Base-by-base conservation (phyloP, 2,888 invertebrate genomes). In the Cephonodes hylas region DNA sequence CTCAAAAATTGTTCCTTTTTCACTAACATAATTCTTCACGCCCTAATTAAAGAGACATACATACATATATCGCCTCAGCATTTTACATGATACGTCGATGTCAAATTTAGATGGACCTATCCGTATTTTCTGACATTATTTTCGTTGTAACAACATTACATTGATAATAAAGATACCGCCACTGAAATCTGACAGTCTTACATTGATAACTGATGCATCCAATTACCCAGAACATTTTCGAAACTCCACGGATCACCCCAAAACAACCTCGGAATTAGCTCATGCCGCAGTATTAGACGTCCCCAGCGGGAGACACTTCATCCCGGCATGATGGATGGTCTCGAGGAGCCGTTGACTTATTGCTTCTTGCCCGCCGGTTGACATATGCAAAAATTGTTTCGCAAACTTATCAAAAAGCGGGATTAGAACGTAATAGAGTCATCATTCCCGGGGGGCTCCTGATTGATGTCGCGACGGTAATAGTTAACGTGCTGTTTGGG, bases 371-470 rank as follows among this genome's bases (percentile, higher is more conserved):
- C 70, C 71, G 68, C 66, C 80, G 77, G 86, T 89, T 89, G 91
- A 89, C 91, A 89, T 89, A 92, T 92, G 91, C 91, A 92, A 92
- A 91, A 92, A 91, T 88, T 91, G 90, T 90, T 87, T 90, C 80
- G 85, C 78, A 79, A 88, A 88, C 83, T 88, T 83, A 89, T 88
- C 84, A 88, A 81, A 84, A 86, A 88, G 86, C 87, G 81, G 81
- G 80, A 85, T 86, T 84, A 83, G 78, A 73, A 68, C 64, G 80
- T 85, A 86, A 88, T 86, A 83, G 83, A 84, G 79, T 83, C 80
- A 79, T 84, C 77, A 77, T 71, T 78, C 57, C 15, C 8, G 23
- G 15, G 58, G 42, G 64, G 64, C 64, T 63, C 63, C 15, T 70
- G 63, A 67, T 66, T 68, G 62, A 71, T 72, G 64, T 42, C 58